These are phyloP conservation scores for Amia ocellicauda DNA, from an alignment of 2,113 vertebrate genomes.

Conservation along the genomic window DNA sequence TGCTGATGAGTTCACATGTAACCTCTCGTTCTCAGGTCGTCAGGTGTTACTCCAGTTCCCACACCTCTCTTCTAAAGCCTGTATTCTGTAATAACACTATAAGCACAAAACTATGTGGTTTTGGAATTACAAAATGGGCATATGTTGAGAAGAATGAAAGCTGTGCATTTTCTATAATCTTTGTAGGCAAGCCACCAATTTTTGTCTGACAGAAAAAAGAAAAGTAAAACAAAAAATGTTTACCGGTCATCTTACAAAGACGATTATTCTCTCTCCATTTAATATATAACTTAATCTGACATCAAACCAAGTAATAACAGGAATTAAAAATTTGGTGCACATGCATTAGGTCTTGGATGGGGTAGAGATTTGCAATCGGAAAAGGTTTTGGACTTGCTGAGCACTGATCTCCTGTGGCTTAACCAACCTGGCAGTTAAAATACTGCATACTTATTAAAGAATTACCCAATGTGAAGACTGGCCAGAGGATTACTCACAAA, in stretches of 20 bases:
- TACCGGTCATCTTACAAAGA: background rate
- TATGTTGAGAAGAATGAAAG: too few relatives aligned
- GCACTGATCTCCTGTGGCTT: background rate
- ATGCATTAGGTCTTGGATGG: background rate
- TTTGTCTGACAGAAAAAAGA: background rate
- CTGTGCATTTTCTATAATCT: too few relatives aligned
- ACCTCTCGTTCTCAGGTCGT: too few relatives aligned
- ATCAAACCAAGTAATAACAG: constrained; percentile 4
- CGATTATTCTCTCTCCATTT: background rate
- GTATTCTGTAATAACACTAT: too few relatives aligned
- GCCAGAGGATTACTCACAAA: background rate
- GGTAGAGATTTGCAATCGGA: background rate
- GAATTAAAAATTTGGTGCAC: background rate
- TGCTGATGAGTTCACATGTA: too few relatives aligned
- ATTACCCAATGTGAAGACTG: background rate
- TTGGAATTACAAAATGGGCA: too few relatives aligned
- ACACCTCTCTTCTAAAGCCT: too few relatives aligned
- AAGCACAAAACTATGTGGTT: too few relatives aligned
- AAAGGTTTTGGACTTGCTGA: background rate
- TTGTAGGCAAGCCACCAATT: too few relatives aligned
- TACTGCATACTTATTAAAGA: constrained; percentile 4
- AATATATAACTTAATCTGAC: background rate
- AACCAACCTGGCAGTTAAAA: constrained; percentile 2
- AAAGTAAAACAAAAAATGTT: background rate
- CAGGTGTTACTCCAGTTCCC: too few relatives aligned